These are phyloP conservation scores for Jordanella pulchra DNA, from an alignment of 2,797 vertebrate species.

Conservation along the genomic window DNA sequence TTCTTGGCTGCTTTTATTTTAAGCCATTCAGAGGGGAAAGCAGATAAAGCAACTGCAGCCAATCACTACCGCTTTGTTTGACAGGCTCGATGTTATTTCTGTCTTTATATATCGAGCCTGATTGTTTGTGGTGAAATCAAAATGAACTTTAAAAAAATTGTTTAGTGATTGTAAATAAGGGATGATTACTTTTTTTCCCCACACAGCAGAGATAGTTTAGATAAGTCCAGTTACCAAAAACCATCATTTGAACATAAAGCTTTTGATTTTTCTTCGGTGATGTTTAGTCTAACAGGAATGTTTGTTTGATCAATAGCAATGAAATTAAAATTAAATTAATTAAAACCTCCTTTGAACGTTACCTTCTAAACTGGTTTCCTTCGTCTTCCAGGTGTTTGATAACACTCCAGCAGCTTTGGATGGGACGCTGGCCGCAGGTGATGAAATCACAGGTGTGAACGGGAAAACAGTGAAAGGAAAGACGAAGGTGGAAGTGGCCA, in stretches of 20 bases:
- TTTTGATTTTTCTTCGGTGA: background rate
- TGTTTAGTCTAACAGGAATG: background rate
- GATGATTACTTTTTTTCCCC: background rate
- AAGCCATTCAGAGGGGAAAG: background rate
- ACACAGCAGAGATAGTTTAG: background rate
- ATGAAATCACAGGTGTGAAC: constrained; percentile 97
- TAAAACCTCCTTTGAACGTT: background rate
- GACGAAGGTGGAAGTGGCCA: constrained; percentile 98
- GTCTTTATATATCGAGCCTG: background rate
- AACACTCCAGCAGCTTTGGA: constrained; percentile 94
- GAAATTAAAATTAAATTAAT: too few species aligned
- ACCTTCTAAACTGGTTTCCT: constrained; percentile 15
- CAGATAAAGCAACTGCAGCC: too few species aligned
- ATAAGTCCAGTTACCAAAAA: background rate
- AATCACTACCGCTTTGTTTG: too few species aligned
- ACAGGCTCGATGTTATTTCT: too few species aligned
- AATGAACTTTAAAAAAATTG: background rate
- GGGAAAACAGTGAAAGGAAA: constrained; percentile 96
- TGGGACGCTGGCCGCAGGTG: constrained; percentile 91
- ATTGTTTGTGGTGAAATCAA: background rate
- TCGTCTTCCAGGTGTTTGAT: constrained; percentile 88
- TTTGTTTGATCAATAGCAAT: background rate
- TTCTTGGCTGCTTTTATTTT: background rate
- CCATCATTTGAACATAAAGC: background rate
- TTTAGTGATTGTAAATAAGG: background rate